Conservation (phyloP, 2,888 invertebrate species). For the Orchesellides sinensis region DNA sequence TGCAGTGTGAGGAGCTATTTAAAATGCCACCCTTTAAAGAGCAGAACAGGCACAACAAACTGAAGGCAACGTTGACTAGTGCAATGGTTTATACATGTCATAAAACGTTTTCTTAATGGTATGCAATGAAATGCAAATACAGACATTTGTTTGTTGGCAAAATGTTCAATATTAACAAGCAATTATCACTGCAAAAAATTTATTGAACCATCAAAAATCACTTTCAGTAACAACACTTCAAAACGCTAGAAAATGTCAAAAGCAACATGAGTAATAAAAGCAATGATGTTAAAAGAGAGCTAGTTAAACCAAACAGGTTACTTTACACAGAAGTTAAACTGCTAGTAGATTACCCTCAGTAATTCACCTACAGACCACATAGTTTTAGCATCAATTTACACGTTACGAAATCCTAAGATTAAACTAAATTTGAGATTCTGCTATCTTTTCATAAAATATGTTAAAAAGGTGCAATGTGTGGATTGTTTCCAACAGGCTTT, state of each 20-base stretch:
- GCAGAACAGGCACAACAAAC: slow-evolving; percentile 69
- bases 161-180: slow-evolving; percentile 37
- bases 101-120: not conserved
- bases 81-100: not conserved
- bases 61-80: not conserved
- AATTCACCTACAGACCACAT: not conserved
- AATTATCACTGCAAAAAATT: slow-evolving; percentile 56
- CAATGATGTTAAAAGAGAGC: slow-evolving; percentile 23
- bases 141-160: not conserved
- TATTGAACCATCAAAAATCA: slow-evolving; percentile 52
- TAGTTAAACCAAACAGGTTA: not conserved
- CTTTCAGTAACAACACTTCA: slow-evolving; percentile 41
- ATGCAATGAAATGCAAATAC: slow-evolving; percentile 51
- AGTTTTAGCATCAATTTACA: not conserved
- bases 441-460: not conserved
- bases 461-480: not conserved
- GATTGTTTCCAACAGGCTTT: too few relatives aligned
- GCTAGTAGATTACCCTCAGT: not conserved
- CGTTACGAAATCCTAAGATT: too few relatives aligned
- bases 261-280: slow-evolving; percentile 25
- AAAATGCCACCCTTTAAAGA: slow-evolving; percentile 62
- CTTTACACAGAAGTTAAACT: slow-evolving; percentile 9
- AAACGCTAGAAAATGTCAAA: slow-evolving; percentile 23
- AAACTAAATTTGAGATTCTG: too few relatives aligned
- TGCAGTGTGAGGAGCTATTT: slow-evolving; percentile 33